phyloP scores from a whole-genome alignment of 2,797 vertebrate species.

The Hirundo rustica region DNA sequence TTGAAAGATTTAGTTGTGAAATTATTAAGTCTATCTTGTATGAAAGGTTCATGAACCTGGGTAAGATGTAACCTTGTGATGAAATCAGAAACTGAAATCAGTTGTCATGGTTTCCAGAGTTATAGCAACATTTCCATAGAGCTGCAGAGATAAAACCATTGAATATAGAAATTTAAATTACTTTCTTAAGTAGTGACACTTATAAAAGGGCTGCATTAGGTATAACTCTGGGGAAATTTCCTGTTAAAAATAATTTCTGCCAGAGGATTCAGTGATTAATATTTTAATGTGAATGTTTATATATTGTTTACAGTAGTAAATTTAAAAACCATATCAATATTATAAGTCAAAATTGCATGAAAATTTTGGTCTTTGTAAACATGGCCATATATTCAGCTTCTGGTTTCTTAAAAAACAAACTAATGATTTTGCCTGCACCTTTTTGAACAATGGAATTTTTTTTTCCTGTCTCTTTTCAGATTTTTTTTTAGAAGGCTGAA shows the following conservation, averaged over 20 bases:
- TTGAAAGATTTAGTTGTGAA: background rate
- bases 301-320: background rate
- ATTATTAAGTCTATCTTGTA: background rate
- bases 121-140: background rate
- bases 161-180: slow-evolving; percentile 6
- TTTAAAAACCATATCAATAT: accelerated
- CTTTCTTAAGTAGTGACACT: background rate
- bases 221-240: background rate
- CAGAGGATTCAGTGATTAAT: background rate
- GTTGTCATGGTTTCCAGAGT: slow-evolving; percentile 51
- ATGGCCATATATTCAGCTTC: background rate
- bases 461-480: background rate
- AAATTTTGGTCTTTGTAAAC: background rate
- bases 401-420: background rate
- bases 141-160: background rate
- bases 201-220: background rate
- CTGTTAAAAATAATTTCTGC: background rate
- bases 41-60: background rate
- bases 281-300: background rate
- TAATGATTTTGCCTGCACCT: background rate
- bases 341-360: background rate
- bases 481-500: background rate
- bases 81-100: slow-evolving; percentile 15
- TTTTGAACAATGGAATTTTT: background rate
- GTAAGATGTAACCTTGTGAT: background rate